These are phyloP conservation scores for Epinotia demarniana DNA, from an alignment of 2,888 invertebrate species.

Conservation along the genomic window DNA sequence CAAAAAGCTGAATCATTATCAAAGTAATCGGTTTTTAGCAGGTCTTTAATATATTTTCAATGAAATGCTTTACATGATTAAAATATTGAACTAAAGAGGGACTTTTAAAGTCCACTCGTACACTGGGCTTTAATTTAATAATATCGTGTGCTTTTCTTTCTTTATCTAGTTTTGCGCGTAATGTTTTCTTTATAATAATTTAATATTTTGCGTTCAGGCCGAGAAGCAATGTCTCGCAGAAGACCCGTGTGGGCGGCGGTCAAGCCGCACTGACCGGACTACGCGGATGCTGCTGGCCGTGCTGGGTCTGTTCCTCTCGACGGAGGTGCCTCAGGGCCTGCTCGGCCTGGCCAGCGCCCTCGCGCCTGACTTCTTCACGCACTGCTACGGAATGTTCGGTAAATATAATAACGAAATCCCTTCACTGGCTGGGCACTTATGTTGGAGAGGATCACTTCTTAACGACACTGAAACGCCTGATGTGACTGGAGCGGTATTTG, in stretches of 20 bases:
- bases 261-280: slow-evolving; percentile 89
- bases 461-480: no score
- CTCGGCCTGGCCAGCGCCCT: slow-evolving; percentile 92
- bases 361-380: slow-evolving; percentile 90
- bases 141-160: no score
- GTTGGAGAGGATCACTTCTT: no score
- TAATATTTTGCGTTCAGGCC: slow-evolving; percentile 56
- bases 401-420: slow-evolving; percentile 56
- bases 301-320: slow-evolving; percentile 93
- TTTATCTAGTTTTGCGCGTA: no score
- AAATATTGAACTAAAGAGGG: not conserved
- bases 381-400: slow-evolving; percentile 93
- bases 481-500: not conserved
- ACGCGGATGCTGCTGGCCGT: slow-evolving; percentile 96
- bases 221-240: slow-evolving; percentile 79
- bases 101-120: not conserved
- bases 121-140: no score
- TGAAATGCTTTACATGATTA: not conserved
- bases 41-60: not conserved
- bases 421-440: no score
- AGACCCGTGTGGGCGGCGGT: slow-evolving; percentile 69
- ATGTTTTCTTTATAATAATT: not conserved
- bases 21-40: not conserved
- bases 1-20: not conserved
- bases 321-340: slow-evolving; percentile 96